Evolutionary conservation across 2,113 vertebrate species (phyloP).

Genomic region (Vanacampus margaritifer): DNA sequence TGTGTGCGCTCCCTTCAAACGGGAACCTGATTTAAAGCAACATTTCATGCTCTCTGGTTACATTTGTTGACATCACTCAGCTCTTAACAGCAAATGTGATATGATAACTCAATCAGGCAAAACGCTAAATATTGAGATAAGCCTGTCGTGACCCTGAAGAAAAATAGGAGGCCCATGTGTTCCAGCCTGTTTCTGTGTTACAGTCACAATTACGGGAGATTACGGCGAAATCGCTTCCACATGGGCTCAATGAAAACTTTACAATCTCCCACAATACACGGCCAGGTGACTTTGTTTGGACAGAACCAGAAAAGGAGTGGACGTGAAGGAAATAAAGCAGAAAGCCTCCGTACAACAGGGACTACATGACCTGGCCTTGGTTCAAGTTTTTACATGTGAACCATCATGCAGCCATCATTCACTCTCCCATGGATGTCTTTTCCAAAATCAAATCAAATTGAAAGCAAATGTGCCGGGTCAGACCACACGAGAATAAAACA

Average conservation of each 20-base stretch:
- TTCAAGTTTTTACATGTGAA: slow-evolving; percentile 52
- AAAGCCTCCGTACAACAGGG: slow-evolving; percentile 19
- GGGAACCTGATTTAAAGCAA: slow-evolving; percentile 83
- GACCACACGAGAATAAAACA: slow-evolving; percentile 63
- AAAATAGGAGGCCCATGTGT: slow-evolving; percentile 85
- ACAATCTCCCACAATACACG: slow-evolving; percentile 90
- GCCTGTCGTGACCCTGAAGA: slow-evolving; percentile 63
- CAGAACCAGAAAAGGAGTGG: slow-evolving; percentile 56
- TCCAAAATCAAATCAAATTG: slow-evolving; percentile 68
- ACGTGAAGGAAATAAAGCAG: slow-evolving; percentile 41
- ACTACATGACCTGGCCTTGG: slow-evolving; percentile 40
- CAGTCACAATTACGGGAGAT: slow-evolving; percentile 96
- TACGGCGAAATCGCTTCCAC: slow-evolving; percentile 95
- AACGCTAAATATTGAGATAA: slow-evolving; percentile 82
- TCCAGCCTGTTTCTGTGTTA: slow-evolving; percentile 92
- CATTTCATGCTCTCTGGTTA: slow-evolving; percentile 88
- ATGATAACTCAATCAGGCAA: slow-evolving; percentile 97
- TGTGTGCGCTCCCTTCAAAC: slow-evolving; percentile 52
- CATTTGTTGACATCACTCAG: slow-evolving; percentile 80
- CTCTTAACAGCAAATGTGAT: slow-evolving; percentile 86
- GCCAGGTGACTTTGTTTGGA: slow-evolving; percentile 95
- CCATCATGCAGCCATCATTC: slow-evolving; percentile 50
- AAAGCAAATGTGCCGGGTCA: slow-evolving; percentile 69
- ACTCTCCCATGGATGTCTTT: slow-evolving; percentile 55
- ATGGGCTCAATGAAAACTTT: slow-evolving; percentile 93